A percentile compares a stretch with the other conserved stretches of the same genome.
Evolutionary conservation across 2,113 vertebrate genomes (phyloP).

Genomic region (Albula glossodonta): DNA sequence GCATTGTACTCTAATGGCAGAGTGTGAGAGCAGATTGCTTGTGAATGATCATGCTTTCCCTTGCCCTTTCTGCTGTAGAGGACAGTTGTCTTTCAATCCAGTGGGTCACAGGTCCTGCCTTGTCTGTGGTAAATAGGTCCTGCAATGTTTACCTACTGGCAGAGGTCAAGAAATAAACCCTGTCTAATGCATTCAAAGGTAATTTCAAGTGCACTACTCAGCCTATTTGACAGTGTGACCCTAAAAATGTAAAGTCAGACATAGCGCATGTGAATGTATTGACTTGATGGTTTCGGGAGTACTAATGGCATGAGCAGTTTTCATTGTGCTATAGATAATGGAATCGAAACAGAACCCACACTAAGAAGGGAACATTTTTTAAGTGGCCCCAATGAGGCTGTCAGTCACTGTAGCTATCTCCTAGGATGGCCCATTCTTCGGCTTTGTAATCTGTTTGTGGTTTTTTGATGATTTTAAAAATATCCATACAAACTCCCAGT

Average conservation of each 20-base stretch:
- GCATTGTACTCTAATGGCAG: neutral
- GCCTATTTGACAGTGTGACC: neutral
- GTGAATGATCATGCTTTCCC: neutral
- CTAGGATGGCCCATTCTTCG: neutral
- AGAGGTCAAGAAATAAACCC: neutral
- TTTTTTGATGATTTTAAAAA: too few species aligned
- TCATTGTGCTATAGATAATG: too few species aligned
- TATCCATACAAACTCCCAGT: too few species aligned
- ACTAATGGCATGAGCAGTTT: neutral
- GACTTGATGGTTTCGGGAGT: neutral
- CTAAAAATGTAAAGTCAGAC: neutral
- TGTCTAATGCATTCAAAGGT: neutral
- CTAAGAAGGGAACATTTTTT: neutral
- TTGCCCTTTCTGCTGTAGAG: neutral
- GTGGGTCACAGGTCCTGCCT: too few species aligned
- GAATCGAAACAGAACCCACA: neutral
- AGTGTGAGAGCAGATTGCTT: neutral
- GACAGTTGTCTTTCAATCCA: neutral
- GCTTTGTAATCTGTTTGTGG: too few species aligned
- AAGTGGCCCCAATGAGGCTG: neutral
- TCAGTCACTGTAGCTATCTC: neutral
- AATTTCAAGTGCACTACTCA: neutral
- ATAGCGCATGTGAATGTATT: neutral
- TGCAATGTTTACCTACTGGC: neutral
- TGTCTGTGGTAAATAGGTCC: too few species aligned